A percentile compares a stretch with the other conserved stretches of the same genome.
Evolutionary conservation across 2,888 invertebrate species (phyloP).

Genomic region (Unio delphinus): DNA sequence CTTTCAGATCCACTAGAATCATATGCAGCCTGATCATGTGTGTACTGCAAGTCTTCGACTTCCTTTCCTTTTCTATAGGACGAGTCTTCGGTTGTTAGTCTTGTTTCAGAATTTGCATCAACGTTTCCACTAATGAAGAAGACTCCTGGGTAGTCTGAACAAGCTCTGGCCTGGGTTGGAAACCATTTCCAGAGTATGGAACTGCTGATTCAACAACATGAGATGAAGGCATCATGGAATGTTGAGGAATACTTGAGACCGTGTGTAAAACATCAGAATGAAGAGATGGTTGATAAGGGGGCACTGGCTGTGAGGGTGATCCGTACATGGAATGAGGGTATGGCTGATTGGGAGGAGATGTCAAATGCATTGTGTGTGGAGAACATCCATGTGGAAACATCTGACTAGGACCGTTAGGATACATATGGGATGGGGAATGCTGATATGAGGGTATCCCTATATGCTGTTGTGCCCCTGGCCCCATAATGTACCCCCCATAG

Average conservation of each 20-base stretch:
- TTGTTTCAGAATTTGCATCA: conserved; percentile 10
- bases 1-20: not conserved
- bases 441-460: conserved; percentile 31
- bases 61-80: conserved; percentile 2
- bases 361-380: conserved; percentile 17
- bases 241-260: not conserved
- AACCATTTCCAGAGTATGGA: too few relatives aligned
- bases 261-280: not conserved
- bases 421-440: conserved; percentile 18
- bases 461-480: conserved; percentile 19
- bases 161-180: too few relatives aligned
- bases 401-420: conserved; percentile 2
- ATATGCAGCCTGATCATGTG: conserved; percentile 1
- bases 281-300: conserved; percentile 6
- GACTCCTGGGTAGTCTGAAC: too few relatives aligned
- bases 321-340: conserved; percentile 20
- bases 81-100: conserved; percentile 17
- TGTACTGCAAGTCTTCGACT: not conserved
- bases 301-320: conserved; percentile 10
- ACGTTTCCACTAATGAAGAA: not conserved
- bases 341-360: conserved; percentile 27
- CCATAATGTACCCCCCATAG: conserved; percentile 38
- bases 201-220: too few relatives aligned
- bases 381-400: conserved; percentile 5
- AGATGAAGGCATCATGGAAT: too few relatives aligned